A percentile compares a stretch with the other conserved stretches of the same genome.
These are phyloP conservation scores for Stegodyphus mimosarum DNA, from an alignment of 1,140 invertebrate species.

Conservation along the genomic window DNA sequence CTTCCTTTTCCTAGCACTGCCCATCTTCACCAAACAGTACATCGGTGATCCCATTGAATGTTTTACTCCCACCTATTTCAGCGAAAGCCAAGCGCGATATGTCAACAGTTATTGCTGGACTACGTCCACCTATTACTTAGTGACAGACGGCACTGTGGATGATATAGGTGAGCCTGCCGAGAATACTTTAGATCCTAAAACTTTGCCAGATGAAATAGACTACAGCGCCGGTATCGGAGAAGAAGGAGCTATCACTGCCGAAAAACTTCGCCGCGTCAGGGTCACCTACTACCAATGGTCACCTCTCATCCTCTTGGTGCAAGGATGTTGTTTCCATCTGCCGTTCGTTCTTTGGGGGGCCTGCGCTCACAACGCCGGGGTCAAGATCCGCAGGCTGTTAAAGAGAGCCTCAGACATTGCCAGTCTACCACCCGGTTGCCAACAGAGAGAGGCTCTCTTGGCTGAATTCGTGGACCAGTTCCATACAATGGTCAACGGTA, in stretches of 20 bases:
- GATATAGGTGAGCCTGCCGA: conserved; percentile 51
- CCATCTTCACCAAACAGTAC: conserved; percentile 73
- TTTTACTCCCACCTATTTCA: conserved; percentile 69
- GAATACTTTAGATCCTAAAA: conserved; percentile 63
- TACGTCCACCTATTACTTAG: conserved; percentile 68
- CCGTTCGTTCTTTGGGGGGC: conserved; percentile 73
- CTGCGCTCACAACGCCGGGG: conserved; percentile 67
- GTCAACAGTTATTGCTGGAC: conserved; percentile 70
- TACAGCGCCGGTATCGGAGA: conserved; percentile 63
- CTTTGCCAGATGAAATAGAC: conserved; percentile 64
- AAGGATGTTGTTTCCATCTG: conserved; percentile 72
- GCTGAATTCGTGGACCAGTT: conserved; percentile 69
- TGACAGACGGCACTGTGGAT: conserved; percentile 63
- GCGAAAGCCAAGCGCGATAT: conserved; percentile 68
- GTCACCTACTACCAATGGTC: conserved; percentile 74
- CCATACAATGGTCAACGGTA: conserved; percentile 67
- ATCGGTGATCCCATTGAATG: conserved; percentile 73
- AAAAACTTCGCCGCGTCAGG: conserved; percentile 65
- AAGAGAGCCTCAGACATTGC: conserved; percentile 68
- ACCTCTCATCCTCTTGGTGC: conserved; percentile 72
- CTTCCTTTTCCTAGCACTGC: conserved; percentile 72
- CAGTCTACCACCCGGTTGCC: conserved; percentile 67
- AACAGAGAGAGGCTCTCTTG: conserved; percentile 67
- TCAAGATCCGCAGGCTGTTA: conserved; percentile 67
- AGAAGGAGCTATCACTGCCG: conserved; percentile 62